A percentile compares a stretch with the other conserved stretches of the same genome.
Conservation (phyloP, 2,113 vertebrate genomes). For the Motacilla tschutschensis region DNA sequence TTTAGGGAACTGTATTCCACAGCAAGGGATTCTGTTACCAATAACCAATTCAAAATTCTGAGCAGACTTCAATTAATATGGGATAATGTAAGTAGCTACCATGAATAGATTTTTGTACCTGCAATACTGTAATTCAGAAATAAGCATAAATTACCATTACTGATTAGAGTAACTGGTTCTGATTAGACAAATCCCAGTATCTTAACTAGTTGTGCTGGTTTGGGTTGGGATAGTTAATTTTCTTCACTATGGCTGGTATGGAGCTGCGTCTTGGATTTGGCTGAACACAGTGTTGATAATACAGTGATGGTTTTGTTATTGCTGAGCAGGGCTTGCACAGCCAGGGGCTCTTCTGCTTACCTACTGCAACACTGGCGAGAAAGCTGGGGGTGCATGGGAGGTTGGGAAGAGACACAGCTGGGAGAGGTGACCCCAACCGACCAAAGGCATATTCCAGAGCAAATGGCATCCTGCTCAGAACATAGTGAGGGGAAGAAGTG, state of each 20-base stretch:
- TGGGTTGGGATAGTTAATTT: neutral
- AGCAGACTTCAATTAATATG: neutral
- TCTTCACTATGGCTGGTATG: neutral
- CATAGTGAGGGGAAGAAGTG: neutral
- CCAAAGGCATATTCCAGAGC: neutral
- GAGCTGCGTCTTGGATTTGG: neutral
- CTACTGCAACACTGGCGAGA: accelerated
- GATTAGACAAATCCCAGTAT: neutral
- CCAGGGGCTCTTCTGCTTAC: neutral
- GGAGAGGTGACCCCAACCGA: neutral
- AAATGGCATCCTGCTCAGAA: neutral
- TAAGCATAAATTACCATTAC: neutral
- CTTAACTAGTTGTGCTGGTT: neutral
- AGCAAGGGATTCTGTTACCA: neutral
- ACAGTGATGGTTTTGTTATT: neutral
- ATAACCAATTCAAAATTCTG: neutral
- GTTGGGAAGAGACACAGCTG: neutral
- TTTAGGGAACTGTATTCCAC: neutral
- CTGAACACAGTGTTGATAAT: neutral
- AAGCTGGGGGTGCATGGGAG: neutral
- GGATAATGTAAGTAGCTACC: neutral
- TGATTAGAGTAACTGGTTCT: neutral
- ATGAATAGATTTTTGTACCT: neutral
- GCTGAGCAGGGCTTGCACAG: neutral
- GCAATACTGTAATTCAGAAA: neutral